Conservation (phyloP, 2,797 vertebrate genomes). For the Poeciliopsis presidionis region DNA sequence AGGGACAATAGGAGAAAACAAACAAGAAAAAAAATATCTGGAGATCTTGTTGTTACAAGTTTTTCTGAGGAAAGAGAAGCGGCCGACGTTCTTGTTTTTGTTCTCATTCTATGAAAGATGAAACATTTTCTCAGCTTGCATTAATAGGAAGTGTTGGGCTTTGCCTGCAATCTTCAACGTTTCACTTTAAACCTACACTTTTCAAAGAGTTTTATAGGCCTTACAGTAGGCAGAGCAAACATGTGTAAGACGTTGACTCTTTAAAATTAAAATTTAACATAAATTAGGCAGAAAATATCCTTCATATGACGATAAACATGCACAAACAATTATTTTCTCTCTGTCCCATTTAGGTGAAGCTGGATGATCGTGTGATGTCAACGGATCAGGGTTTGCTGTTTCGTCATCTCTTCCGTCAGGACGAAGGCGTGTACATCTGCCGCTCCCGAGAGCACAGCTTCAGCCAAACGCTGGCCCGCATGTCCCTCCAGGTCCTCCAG, state of each 20-base stretch:
- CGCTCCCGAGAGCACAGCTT: conserved; percentile 89
- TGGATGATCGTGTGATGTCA: conserved; percentile 87
- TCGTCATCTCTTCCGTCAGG: conserved; percentile 84
- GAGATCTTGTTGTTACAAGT: conserved; percentile 41
- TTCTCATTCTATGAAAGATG: neutral
- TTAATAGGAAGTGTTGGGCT: neutral
- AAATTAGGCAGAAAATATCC: neutral
- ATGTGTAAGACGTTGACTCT: neutral
- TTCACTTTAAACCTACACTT: neutral
- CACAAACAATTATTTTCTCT: neutral
- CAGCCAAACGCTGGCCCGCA: conserved; percentile 84
- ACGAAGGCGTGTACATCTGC: conserved; percentile 88
- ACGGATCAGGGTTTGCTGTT: conserved; percentile 90
- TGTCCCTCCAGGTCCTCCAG: conserved; percentile 84
- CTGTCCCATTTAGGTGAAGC: conserved; percentile 83
- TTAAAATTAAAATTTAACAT: neutral
- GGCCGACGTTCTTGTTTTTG: neutral
- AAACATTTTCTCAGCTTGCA: neutral
- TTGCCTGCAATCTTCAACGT: neutral
- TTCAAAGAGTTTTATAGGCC: neutral
- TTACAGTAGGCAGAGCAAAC: neutral
- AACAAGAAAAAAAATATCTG: conserved; percentile 13
- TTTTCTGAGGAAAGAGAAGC: conserved; percentile 47
- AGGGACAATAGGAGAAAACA: conserved; percentile 8
- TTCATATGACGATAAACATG: neutral